Percentiles rank a stretch among this genome's conserved stretches.
Evolutionary conservation across 2,888 invertebrate species (phyloP).

Genomic region (Hemaris fuciformis): DNA sequence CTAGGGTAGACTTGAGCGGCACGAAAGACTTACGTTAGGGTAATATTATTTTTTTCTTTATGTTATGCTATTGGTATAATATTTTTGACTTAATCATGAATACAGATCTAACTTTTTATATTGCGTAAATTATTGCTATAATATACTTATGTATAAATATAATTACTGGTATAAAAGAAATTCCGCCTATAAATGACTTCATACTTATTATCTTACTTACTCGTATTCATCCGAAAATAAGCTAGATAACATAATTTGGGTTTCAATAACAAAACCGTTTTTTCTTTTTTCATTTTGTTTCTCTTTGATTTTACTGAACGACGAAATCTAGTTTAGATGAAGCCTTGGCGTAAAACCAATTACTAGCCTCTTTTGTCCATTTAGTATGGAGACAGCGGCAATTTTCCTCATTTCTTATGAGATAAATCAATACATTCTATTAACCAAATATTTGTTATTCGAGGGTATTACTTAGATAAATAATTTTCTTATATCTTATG

Average conservation of each 20-base stretch:
- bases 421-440: conserved; percentile 12
- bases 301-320: conserved; percentile 2
- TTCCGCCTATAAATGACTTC: not conserved
- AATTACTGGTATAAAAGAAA: not conserved
- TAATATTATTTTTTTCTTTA: not conserved
- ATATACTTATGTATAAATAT: not conserved
- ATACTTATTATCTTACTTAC: too few species aligned
- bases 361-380: conserved; percentile 12
- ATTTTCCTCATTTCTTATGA: conserved; percentile 9
- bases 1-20: not conserved
- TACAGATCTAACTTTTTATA: too few species aligned
- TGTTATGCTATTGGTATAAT: not conserved
- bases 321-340: conserved; percentile 8
- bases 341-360: conserved; percentile 12
- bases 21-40: not conserved
- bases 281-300: not conserved
- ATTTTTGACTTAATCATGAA: not conserved
- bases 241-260: not conserved
- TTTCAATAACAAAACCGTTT: not conserved
- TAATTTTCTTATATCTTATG: too few species aligned
- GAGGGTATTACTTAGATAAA: too few species aligned
- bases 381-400: conserved; percentile 9
- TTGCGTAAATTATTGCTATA: not conserved
- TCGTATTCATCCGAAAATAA: not conserved
- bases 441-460: not conserved